Evolutionary conservation across 2,113 vertebrate genomes (phyloP).

Genomic region (Lynx canadensis): DNA sequence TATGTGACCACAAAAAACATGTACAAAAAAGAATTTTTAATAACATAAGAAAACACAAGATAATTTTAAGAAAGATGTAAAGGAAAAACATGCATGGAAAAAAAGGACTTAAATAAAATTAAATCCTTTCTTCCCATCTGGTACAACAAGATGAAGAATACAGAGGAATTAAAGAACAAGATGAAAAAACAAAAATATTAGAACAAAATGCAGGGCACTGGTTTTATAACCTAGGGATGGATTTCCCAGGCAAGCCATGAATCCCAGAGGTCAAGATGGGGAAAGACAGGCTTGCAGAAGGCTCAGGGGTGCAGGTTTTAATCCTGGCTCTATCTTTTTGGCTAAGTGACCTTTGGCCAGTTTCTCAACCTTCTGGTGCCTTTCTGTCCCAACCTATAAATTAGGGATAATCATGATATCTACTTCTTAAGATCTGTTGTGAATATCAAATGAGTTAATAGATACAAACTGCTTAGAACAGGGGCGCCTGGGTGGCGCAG

Average conservation of each 20-base stretch:
- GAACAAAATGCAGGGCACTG: background rate
- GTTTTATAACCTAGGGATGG: background rate
- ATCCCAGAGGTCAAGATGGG: background rate
- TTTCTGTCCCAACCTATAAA: background rate
- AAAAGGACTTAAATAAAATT: background rate
- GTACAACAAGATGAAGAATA: background rate
- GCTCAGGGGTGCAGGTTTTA: background rate
- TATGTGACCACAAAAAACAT: slow-evolving; percentile 48
- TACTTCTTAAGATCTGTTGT: background rate
- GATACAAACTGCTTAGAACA: background rate
- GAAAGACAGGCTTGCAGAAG: background rate
- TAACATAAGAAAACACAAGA: background rate
- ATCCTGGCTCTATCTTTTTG: background rate
- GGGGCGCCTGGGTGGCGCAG: too few relatives aligned
- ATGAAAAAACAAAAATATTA: background rate
- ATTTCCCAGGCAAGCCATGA: background rate
- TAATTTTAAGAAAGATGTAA: background rate
- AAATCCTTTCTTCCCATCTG: background rate
- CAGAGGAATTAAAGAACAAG: background rate
- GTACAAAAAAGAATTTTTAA: slow-evolving; percentile 34
- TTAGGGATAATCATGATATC: background rate
- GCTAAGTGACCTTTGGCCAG: background rate
- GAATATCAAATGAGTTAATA: background rate
- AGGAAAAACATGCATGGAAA: background rate
- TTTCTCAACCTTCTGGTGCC: background rate